Evolutionary conservation across 2,888 invertebrate genomes (phyloP).

Genomic region (Teleiodes luculella): DNA sequence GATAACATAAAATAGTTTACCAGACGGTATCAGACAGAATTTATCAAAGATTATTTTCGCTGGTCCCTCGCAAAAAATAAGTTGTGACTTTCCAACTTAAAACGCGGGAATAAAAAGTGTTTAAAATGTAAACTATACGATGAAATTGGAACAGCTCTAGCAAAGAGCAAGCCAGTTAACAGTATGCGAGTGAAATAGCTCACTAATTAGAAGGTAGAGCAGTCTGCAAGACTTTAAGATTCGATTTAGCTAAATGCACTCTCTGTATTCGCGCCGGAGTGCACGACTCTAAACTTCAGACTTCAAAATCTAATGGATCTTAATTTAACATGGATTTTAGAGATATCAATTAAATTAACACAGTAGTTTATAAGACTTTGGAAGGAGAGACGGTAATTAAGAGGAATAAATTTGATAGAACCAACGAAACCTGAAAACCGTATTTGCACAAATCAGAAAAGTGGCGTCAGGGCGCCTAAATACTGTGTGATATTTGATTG

Average conservation of each 20-base stretch:
- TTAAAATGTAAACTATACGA: neutral
- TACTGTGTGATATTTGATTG: too few relatives aligned
- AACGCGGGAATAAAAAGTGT: neutral
- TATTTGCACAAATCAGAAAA: too few relatives aligned
- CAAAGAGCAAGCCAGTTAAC: neutral
- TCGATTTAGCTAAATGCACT: conserved; percentile 45
- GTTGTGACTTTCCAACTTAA: neutral
- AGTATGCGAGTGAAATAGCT: conserved; percentile 31
- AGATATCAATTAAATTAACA: neutral
- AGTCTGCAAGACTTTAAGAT: conserved; percentile 34
- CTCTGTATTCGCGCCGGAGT: conserved; percentile 25
- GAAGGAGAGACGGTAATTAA: too few relatives aligned
- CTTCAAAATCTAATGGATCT: conserved; percentile 7
- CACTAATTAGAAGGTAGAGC: conserved; percentile 41
- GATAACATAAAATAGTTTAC: too few relatives aligned
- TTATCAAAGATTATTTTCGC: too few relatives aligned
- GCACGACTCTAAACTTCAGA: conserved; percentile 8
- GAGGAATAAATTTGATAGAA: too few relatives aligned
- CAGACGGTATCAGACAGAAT: too few relatives aligned
- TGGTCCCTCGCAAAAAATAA: too few relatives aligned
- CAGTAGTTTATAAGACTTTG: neutral
- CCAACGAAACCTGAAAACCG: too few relatives aligned
- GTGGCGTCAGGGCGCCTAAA: too few relatives aligned
- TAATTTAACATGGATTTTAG: conserved; percentile 5
- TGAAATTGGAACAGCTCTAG: neutral